Base-by-base conservation (phyloP, 1,140 invertebrate species). In the Epicauta chinensis region DNA sequence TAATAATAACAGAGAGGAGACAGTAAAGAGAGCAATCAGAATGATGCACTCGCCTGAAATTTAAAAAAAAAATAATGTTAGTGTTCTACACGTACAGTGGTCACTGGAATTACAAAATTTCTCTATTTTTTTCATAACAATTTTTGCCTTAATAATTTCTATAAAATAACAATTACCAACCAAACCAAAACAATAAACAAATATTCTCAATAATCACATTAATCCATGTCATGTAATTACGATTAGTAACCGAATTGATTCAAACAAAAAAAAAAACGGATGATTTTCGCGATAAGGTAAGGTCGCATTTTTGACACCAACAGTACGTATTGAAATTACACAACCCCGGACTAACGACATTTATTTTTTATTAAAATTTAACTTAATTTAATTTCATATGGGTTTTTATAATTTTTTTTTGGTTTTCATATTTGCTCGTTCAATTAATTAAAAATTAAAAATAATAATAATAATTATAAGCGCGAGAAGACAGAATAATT, bases 261-360 rank as follows among this genome's bases (percentile, higher is more conserved):
- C 37, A 51, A 39, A 39, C 38, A 44, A 48, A 51, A 56, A 42
- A n/a, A n/a, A n/a, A n/a, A n/a, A n/a, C n/a, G n/a, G n/a, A 32
- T n/a, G n/a, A n/a, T n/a, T n/a, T n/a, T 34, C 41, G 51, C 32
- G 43, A 43, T 52, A 51, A 43, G 34, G 35, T 45, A 52, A 45
- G 34, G 40, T 39, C 50, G 55, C 44, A 34, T 37, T 39, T 31
- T 37, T 54, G 55, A 55, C 56, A 55, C 55, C 43, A n/a, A n/a
- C n/a, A n/a, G 53, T 59, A 62, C 54, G 49, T 59, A 56, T 52
- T 45, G 38, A 58, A 52, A 62, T 55, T 60, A 62, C 61, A 60
- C 58, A 58, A 62, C 55, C 57, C 58, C 58, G 51, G 51, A 60
- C 61, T 62, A 60, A 62, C 58, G 60, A 62, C 61, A 62, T 62